Percentiles rank a stretch among this genome's conserved stretches.
Evolutionary conservation across 2,888 invertebrate species (phyloP).

Genomic region (Lasioglossum oenotherae): DNA sequence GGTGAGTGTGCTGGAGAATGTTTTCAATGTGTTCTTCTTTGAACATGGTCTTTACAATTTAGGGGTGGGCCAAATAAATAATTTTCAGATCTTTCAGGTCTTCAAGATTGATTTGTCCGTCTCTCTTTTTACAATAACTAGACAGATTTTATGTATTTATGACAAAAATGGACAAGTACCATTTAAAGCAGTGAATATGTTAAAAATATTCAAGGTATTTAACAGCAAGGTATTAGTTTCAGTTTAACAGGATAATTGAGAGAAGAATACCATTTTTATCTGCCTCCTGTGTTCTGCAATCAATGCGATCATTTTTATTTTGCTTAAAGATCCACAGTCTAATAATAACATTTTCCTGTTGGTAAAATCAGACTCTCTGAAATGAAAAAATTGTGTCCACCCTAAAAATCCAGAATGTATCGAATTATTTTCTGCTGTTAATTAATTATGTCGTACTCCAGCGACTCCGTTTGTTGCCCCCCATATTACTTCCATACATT

Average conservation of each 20-base stretch:
- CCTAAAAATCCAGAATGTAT: not conserved
- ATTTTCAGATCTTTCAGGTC: not conserved
- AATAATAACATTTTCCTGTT: not conserved
- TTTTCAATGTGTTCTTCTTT: too few relatives aligned
- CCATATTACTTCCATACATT: not conserved
- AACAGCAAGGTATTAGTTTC: too few relatives aligned
- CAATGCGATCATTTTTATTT: too few relatives aligned
- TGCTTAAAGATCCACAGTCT: too few relatives aligned
- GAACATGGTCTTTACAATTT: not conserved
- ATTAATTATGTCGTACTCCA: not conserved
- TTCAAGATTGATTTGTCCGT: too few relatives aligned
- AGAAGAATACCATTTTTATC: too few relatives aligned
- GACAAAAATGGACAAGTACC: too few relatives aligned
- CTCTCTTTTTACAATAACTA: not conserved
- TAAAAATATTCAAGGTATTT: too few relatives aligned
- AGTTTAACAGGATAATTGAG: too few relatives aligned
- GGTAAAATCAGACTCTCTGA: not conserved
- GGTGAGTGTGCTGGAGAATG: not conserved
- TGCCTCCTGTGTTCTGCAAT: too few relatives aligned
- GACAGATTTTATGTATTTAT: too few relatives aligned
- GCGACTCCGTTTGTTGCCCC: not conserved
- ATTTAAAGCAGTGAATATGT: too few relatives aligned
- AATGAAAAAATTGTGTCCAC: not conserved
- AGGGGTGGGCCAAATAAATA: not conserved
- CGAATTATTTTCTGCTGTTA: not conserved